Conservation (phyloP, 2,113 vertebrate genomes). For the Semnornis frantzii region DNA sequence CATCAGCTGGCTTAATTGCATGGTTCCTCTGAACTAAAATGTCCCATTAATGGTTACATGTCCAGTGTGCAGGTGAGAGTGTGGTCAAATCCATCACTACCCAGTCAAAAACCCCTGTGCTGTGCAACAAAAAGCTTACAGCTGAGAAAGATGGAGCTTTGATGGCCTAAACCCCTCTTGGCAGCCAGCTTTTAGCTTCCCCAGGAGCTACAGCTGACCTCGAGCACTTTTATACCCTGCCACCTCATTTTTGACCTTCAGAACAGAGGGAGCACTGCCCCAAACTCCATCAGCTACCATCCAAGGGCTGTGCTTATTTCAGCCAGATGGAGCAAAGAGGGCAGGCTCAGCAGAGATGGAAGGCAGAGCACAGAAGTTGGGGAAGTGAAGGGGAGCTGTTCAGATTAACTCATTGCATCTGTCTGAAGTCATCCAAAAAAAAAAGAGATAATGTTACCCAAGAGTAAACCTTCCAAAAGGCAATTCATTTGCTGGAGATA, state of each 20-base stretch:
- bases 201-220: neutral
- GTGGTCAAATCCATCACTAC: neutral
- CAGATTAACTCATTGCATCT: constrained; percentile 48
- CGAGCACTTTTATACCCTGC: neutral
- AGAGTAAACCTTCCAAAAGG: neutral
- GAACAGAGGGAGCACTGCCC: neutral
- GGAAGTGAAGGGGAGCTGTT: constrained; percentile 24
- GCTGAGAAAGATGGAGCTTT: neutral
- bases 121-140: neutral
- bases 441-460: constrained; percentile 49
- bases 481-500: constrained; percentile 56
- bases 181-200: constrained; percentile 9
- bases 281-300: too few species aligned
- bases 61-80: neutral
- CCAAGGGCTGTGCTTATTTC: too few species aligned
- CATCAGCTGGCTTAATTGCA: neutral
- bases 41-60: neutral
- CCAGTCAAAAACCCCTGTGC: neutral
- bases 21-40: constrained; percentile 3
- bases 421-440: constrained; percentile 26
- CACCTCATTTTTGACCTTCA: neutral
- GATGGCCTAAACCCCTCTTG: neutral
- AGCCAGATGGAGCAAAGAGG: too few species aligned
- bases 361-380: neutral
- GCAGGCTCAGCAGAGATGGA: neutral